These are phyloP conservation scores for Crotophaga sulcirostris DNA, from an alignment of 2,113 vertebrate species.

Conservation along the genomic window DNA sequence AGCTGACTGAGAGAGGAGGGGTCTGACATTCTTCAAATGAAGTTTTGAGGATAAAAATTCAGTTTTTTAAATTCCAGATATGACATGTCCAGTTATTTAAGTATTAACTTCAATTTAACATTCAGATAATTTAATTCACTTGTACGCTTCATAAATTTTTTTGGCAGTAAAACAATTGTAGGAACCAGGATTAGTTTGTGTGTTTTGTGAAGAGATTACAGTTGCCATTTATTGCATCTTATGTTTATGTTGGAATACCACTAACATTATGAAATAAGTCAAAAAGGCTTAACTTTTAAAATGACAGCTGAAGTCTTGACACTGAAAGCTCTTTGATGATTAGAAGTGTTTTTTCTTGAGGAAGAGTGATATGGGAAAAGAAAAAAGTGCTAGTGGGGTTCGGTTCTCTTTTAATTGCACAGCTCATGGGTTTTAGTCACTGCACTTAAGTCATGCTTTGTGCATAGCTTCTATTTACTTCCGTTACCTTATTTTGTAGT, in stretches of 20 bases:
- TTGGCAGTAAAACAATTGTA: not conserved
- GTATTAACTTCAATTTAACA: not conserved
- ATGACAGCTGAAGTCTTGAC: conserved; percentile 5
- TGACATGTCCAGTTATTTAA: not conserved
- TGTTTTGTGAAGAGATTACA: conserved; percentile 14
- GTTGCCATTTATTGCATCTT: not conserved
- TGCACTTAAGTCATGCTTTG: not conserved
- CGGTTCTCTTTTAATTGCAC: not conserved
- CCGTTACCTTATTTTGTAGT: not conserved
- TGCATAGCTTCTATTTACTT: not conserved
- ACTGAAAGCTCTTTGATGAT: not conserved
- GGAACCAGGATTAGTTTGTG: not conserved
- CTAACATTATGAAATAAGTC: not conserved
- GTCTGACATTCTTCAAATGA: not conserved
- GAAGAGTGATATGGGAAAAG: conserved; percentile 37
- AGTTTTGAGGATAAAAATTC: not conserved
- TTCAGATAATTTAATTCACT: not conserved
- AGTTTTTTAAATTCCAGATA: not conserved
- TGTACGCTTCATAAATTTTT: not conserved
- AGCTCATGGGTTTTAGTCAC: not conserved
- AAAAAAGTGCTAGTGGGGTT: conserved; percentile 5
- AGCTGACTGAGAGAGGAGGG: not conserved
- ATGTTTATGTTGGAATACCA: not conserved
- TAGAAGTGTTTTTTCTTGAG: not conserved
- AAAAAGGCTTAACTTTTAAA: conserved; percentile 7